Percentiles rank a stretch among this genome's conserved stretches.
These are phyloP conservation scores for Orthosia gracilis DNA, from an alignment of 2,888 invertebrate species.

Conservation along the genomic window DNA sequence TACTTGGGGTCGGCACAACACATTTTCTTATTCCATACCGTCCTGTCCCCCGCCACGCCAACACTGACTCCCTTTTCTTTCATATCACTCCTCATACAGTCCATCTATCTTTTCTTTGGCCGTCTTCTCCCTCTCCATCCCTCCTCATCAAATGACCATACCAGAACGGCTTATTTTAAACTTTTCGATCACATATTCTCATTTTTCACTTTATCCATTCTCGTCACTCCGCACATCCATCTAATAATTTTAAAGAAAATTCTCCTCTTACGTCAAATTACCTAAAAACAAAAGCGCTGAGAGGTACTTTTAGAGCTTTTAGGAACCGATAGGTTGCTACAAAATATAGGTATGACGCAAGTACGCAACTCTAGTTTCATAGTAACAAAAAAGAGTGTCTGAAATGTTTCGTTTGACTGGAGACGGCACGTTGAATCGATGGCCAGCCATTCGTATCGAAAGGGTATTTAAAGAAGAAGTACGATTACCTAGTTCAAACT, in stretches of 20 bases:
- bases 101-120: no score
- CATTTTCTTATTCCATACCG: no score
- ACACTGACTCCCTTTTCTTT: no score
- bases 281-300: background rate
- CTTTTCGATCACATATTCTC: no score
- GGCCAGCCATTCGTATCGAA: conserved; percentile 23
- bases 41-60: no score
- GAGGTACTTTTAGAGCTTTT: background rate
- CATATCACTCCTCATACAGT: no score
- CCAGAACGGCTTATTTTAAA: no score
- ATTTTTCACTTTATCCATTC: no score
- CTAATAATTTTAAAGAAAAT: background rate
- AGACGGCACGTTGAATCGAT: conserved; percentile 30
- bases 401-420: conserved; percentile 40
- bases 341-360: conserved; percentile 16
- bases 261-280: background rate
- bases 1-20: no score
- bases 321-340: background rate
- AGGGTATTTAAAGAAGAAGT: conserved; percentile 45
- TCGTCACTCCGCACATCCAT: no score
- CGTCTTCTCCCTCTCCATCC: no score
- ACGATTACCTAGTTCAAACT: conserved; percentile 47
- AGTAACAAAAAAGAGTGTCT: conserved; percentile 20
- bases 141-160: no score
- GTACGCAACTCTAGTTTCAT: conserved; percentile 6